Percentiles rank a stretch among this genome's conserved stretches.
phyloP scores from a whole-genome alignment of 2,797 vertebrate genomes.

The Echiichthys vipera region DNA sequence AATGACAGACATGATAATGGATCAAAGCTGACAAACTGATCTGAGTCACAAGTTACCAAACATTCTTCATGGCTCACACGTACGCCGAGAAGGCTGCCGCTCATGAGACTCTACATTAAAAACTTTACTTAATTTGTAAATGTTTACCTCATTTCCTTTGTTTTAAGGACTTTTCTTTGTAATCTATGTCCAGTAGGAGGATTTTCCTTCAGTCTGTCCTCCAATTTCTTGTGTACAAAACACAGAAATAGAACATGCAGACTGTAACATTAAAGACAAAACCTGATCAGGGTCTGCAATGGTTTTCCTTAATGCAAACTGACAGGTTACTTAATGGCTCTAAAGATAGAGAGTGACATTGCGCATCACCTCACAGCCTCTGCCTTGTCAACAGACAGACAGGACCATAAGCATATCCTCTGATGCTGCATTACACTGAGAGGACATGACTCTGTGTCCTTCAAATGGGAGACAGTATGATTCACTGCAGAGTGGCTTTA shows the following conservation, averaged over 20 bases:
- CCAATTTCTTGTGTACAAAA: neutral
- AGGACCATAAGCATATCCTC: constrained; percentile 38
- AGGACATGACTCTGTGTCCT: constrained; percentile 32
- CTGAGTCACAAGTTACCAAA: constrained; percentile 66
- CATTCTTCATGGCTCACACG: constrained; percentile 61
- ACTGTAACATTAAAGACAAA: constrained; percentile 7
- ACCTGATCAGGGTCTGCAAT: neutral
- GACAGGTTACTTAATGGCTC: constrained; percentile 58
- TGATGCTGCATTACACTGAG: constrained; percentile 25
- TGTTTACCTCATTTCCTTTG: neutral
- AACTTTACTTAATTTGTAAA: constrained; percentile 17
- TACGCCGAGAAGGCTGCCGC: constrained; percentile 26
- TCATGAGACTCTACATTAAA: constrained; percentile 19
- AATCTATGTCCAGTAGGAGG: neutral
- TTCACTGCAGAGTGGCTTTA: constrained; percentile 26
- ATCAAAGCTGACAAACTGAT: constrained; percentile 35
- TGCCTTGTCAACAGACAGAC: constrained; percentile 31
- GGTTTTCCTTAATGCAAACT: constrained; percentile 45
- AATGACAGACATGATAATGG: constrained; percentile 32
- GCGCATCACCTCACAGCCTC: constrained; percentile 29
- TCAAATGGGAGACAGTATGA: constrained; percentile 24
- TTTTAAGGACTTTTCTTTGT: neutral
- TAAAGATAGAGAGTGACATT: constrained; percentile 50
- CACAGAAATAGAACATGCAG: neutral
- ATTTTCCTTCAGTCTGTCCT: neutral